Conservation (phyloP, 2,797 vertebrate genomes). For the Leptatherina wallacei region DNA sequence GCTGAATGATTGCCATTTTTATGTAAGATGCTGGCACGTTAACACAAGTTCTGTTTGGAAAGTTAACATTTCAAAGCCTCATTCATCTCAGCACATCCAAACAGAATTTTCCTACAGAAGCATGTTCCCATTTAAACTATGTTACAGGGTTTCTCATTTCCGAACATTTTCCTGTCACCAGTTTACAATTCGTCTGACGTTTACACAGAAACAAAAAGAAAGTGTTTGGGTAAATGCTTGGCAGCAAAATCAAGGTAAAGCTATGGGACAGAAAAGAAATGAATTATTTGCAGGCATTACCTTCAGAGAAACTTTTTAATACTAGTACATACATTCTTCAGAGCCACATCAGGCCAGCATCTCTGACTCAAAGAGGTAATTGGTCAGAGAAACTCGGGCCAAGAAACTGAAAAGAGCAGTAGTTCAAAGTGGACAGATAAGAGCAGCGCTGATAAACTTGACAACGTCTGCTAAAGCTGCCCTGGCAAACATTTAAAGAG, state of each 20-base stretch:
- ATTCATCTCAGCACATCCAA: no score
- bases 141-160: no score
- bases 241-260: background rate
- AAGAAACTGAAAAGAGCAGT: constrained; percentile 7
- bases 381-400: constrained; percentile 8
- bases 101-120: no score
- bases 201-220: no score
- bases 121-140: no score
- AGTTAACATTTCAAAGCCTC: no score
- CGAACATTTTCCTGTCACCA: no score
- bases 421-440: constrained; percentile 24
- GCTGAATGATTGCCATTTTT: background rate
- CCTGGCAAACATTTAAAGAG: background rate
- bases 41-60: no score
- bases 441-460: background rate
- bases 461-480: background rate
- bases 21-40: no score
- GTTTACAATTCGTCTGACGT: no score
- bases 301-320: background rate
- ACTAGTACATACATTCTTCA: constrained; percentile 1
- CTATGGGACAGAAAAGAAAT: background rate
- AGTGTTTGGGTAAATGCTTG: no score
- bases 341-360: constrained; percentile 5
- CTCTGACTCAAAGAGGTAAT: background rate
- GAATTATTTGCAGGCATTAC: background rate